Base-by-base conservation (phyloP, 2,797 vertebrate genomes). In the Smutsia temminckii region DNA sequence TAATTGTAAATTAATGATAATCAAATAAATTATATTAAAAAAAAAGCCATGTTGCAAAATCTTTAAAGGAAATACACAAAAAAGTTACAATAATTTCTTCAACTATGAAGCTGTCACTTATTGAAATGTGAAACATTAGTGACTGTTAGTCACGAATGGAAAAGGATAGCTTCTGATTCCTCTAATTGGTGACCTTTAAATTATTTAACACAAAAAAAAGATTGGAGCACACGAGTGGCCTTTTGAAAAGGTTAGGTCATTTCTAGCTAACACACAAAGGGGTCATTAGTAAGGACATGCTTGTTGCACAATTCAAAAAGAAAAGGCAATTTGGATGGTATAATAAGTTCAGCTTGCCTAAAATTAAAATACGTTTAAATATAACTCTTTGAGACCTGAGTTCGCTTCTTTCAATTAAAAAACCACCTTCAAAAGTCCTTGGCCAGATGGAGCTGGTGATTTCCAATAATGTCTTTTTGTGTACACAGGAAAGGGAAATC, bases 351-450 rank as follows among this genome's bases (percentile, higher is more conserved):
- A 79, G 2, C 93, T 97, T 83, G 95, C 46, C 89, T 93, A 93
- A 97, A 96, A 77, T 93, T 88, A n/a, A 96, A 85, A 96, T 77
- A 95, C 97, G 97, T 98, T 97, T 97, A 93, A 94, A 85, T 89
- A 57, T 80, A 71, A 57, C 93, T 97, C 79, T 88, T 86, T 96
- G 85, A 27, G 66, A 95, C 18, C 42, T 85, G 16, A 74, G n/a
- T 84, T 95, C 95, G 55, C 37, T 97, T 97, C 63, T 29, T 81
- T 92, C 80, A 95, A 51, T 95, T 74, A 96, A 69, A 53, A 97
- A 97, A 85, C 20, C 23, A 64, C 87, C 95, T 83, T 97, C 69
- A 96, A 55, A 96, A 95, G 57, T 8, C 14, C 63, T 96, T 96
- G 94, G 94, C 89, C 61, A 37, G 42, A 51, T 7, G 89, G 75